Base-by-base conservation (phyloP, 2,888 invertebrate species). In the Phasia obesa region DNA sequence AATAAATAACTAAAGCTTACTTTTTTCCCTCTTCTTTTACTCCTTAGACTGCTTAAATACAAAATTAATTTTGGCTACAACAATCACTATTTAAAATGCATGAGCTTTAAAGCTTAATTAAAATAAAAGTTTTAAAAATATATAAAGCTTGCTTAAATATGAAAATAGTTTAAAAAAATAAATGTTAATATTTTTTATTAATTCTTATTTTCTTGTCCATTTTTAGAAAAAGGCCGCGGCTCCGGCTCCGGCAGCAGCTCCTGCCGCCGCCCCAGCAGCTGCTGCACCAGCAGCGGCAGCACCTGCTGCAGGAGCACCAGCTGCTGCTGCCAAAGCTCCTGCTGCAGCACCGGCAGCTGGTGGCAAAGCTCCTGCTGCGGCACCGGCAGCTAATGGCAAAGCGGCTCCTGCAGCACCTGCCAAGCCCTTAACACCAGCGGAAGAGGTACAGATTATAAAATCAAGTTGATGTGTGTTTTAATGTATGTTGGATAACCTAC, bases 221-320 rank as follows among this genome's bases (percentile, higher is more conserved):
- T 69, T 90, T 25, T 86, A 91, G 90, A 90, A 91, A 87, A 90
- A 90, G 85, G 88, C 88, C 35, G 87, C 86, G 21, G 86, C 85
- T 13, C 59, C 86, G 17, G 84, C 84, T 31, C 21, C 85, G 15
- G 81, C 87, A 1, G 71, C 87, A 4, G 86, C 35, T 5, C 73
- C 87, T 6, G 76, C 86, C 1, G 35, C 35, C 2, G 11, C 35
- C 1, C 2, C 88, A 2, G 57, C 86, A 17, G 85, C 87, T 3
- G 75, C 87, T 7, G 76, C 86, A 0, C 69, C 86, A 13, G 85
- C 88, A 0, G 84, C 87, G 0, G 86, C 88, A 0, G 84, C 86
- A 1, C 86, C 88, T 9, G 76, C 87, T 2, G 85, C 88, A 2
- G 69, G 86, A 0, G 81, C 86, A 1, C 59, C 27, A 9, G 53